Percentiles rank a stretch among this genome's conserved stretches.
These are phyloP conservation scores for Leptothorax acervorum DNA, from an alignment of 2,888 invertebrate species.

Conservation along the genomic window DNA sequence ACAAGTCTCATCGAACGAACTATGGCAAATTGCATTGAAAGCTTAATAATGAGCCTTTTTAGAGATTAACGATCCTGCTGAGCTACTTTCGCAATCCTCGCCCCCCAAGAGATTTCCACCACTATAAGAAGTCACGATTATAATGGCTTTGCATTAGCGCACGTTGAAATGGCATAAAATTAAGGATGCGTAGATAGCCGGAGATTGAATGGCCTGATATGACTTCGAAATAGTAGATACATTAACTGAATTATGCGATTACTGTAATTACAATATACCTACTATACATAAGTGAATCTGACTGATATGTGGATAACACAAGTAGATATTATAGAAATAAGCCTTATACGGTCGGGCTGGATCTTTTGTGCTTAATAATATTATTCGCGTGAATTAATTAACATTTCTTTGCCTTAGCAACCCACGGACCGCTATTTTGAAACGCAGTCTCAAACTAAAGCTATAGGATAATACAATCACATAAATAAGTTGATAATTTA, in stretches of 20 bases:
- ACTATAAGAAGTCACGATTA: conserved; percentile 14
- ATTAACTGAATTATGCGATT: conserved; percentile 22
- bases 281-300: too few relatives aligned
- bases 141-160: conserved; percentile 23
- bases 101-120: conserved; percentile 1
- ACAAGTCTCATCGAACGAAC: conserved; percentile 21
- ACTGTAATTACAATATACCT: not conserved
- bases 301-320: too few relatives aligned
- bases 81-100: not conserved
- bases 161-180: not conserved
- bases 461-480: too few relatives aligned
- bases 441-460: too few relatives aligned
- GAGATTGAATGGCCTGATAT: not conserved
- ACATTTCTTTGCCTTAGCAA: too few relatives aligned
- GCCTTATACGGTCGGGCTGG: too few relatives aligned
- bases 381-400: too few relatives aligned
- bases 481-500: too few relatives aligned
- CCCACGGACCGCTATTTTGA: too few relatives aligned
- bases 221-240: not conserved
- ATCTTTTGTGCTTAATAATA: too few relatives aligned
- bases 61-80: conserved; percentile 30
- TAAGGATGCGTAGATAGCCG: not conserved
- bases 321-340: too few relatives aligned
- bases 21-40: conserved; percentile 39
- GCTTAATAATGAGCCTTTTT: conserved; percentile 57